phyloP scores from a whole-genome alignment of 2,113 vertebrate species.

The Mustela lutreola region DNA sequence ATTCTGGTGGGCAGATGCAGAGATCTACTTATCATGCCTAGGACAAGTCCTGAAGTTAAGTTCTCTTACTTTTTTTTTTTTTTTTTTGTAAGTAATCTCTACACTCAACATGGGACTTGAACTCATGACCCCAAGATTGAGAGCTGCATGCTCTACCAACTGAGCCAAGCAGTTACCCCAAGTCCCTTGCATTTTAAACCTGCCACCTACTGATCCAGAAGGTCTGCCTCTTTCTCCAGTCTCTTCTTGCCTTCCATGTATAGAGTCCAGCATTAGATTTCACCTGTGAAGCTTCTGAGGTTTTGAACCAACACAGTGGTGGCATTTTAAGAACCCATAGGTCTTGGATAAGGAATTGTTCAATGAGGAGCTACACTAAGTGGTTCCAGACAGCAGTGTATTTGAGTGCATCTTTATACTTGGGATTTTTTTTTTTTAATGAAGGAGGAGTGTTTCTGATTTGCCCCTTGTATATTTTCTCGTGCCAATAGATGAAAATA shows the following conservation, averaged over 20 bases:
- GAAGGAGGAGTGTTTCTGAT: background rate
- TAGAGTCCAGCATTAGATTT: background rate
- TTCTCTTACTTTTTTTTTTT: background rate
- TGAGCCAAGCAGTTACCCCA: background rate
- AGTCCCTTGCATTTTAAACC: background rate
- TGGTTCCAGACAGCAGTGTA: background rate
- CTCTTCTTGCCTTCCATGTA: background rate
- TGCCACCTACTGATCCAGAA: background rate
- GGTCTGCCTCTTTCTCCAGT: background rate
- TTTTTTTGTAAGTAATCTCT: background rate
- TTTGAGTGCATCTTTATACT: slow-evolving; percentile 14
- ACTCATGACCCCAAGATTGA: background rate
- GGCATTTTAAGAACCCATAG: background rate
- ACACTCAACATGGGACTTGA: background rate
- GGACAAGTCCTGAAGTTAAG: background rate
- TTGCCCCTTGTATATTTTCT: background rate
- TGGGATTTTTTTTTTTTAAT: background rate
- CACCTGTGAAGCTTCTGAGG: background rate
- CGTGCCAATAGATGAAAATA: background rate
- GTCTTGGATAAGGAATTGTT: background rate
- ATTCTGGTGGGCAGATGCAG: background rate
- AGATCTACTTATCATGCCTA: too few relatives aligned
- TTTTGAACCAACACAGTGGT: background rate
- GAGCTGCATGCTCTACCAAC: background rate
- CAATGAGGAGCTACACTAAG: background rate